Evolutionary conservation across 2,888 invertebrate genomes (phyloP).

Genomic region (Patella pellucida): DNA sequence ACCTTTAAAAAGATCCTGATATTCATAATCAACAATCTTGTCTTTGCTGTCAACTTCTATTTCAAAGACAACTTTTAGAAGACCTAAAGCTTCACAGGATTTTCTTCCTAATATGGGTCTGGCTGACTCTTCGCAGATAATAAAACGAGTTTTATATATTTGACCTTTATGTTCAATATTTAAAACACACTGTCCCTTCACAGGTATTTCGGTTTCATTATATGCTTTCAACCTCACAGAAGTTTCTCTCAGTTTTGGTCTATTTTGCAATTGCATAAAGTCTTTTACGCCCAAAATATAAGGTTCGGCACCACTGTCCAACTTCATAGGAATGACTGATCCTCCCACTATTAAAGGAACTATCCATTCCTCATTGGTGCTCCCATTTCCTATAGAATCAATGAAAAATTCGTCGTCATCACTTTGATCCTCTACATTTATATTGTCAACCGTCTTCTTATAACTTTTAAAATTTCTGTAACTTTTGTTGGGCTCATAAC

Average conservation of each 20-base stretch:
- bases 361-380: neutral
- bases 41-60: neutral
- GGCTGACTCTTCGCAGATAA: neutral
- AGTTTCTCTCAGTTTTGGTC: neutral
- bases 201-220: neutral
- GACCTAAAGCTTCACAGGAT: constrained; percentile 18
- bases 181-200: neutral
- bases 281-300: neutral
- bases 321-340: neutral
- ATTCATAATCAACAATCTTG: constrained; percentile 15
- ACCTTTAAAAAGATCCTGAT: constrained; percentile 30
- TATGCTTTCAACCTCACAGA: constrained; percentile 11
- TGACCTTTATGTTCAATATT: constrained; percentile 14
- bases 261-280: neutral
- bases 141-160: constrained; percentile 16
- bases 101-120: constrained; percentile 21
- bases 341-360: neutral
- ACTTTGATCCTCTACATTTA: neutral
- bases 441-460: neutral
- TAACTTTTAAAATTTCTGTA: neutral
- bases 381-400: neutral
- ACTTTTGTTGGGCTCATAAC: neutral
- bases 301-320: neutral
- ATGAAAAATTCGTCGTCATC: neutral
- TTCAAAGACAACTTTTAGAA: constrained; percentile 8